Evolutionary conservation across 2,113 vertebrate genomes (phyloP).

Genomic region (Oreochromis spilurus): DNA sequence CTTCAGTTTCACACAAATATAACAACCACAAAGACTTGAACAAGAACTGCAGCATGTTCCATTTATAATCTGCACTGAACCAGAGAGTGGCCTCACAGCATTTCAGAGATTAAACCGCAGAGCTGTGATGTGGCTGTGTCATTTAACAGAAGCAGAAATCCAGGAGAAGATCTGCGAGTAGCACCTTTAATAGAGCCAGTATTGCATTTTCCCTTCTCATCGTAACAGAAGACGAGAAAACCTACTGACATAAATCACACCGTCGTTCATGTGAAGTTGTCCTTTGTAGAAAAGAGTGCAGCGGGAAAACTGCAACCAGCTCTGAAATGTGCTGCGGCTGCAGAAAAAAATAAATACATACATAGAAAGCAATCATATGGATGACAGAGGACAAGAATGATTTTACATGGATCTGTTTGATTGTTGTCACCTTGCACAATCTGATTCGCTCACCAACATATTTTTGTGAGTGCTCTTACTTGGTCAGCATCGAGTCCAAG

Average conservation of each 20-base stretch:
- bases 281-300: not conserved
- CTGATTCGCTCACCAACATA: not conserved
- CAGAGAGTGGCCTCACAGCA: not conserved
- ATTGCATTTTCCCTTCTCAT: not conserved
- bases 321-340: not conserved
- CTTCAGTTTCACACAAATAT: not conserved
- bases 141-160: not conserved
- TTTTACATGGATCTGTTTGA: not conserved
- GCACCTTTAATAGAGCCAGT: not conserved
- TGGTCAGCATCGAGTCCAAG: not conserved
- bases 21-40: not conserved
- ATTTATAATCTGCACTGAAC: not conserved
- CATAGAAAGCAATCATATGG: not conserved
- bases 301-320: not conserved
- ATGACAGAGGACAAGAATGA: not conserved
- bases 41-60: not conserved
- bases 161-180: not conserved
- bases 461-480: not conserved
- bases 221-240: not conserved
- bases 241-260: not conserved
- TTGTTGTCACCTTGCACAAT: not conserved
- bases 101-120: not conserved
- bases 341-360: not conserved
- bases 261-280: not conserved
- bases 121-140: not conserved